Evolutionary conservation across 2,888 invertebrate genomes (phyloP), one percentile per base, ranked within the genome.

Genomic region (Clostera curtula): DNA sequence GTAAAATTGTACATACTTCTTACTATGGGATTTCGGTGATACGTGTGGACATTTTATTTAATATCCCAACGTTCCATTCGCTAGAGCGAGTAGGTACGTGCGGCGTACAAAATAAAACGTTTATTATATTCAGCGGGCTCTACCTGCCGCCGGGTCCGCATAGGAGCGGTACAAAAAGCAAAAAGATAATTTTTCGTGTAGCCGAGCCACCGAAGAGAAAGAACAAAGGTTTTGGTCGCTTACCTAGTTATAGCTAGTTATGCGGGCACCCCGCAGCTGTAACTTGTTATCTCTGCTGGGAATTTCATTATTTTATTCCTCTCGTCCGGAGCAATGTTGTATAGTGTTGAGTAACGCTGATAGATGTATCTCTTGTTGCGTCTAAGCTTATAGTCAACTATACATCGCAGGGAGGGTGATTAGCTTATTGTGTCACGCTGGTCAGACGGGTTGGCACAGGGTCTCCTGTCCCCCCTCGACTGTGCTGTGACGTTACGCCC

Each of bases 121-220:
- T 54, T 68, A 70, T 71, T 70, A 68, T 72, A 68, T 64, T 60
- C 63, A 62, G 62, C 60, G 58, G 59, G n/a, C n/a, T 59, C 66
- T 79, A 79, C 77, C 79, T 79, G 79, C 67, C 68, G 56, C 54
- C 48, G 56, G 57, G 69, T 55, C 56, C 63, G 62, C 60, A 34
- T 55, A 64, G 62, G 63, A 63, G 61, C 69, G 60, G 67, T 64
- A 68, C 69, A 76, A 80, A 69, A 76, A 69, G 65, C 62, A 74
- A 77, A 80, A 75, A 76, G 73, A 74, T 71, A 75, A 73, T 73
- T 74, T 76, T 77, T 69, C 69, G 77, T 67, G 56, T 64, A 73
- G 64, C 59, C 66, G 62, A 49, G 60, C 56, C 65, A 60, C 60
- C 55, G 56, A 56, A 65, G 66, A 60, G 66, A 68, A 72, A 70